phyloP scores from a whole-genome alignment of 2,797 vertebrate genomes.

The Triplophysa yarkandensis region DNA sequence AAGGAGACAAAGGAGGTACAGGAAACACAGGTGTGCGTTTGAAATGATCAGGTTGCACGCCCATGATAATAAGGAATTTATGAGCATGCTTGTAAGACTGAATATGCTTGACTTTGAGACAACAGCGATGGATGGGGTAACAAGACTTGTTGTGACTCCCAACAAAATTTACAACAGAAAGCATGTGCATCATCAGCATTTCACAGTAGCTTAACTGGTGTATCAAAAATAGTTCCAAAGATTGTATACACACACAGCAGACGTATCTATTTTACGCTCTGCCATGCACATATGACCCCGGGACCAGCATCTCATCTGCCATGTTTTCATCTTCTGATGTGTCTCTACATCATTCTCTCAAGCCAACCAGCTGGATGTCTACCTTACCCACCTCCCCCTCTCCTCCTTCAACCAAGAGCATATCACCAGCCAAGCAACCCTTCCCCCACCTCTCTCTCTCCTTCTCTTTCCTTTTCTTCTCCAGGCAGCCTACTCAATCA shows the following conservation, averaged over 20 bases:
- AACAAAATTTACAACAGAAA: slow-evolving; percentile 50
- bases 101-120: slow-evolving; percentile 54
- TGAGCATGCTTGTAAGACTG: slow-evolving; percentile 33
- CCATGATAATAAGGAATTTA: slow-evolving; percentile 47
- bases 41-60: slow-evolving; percentile 51
- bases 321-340: slow-evolving; percentile 15
- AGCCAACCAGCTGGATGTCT: slow-evolving; percentile 42
- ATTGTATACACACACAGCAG: not conserved
- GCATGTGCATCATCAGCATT: slow-evolving; percentile 63
- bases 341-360: slow-evolving; percentile 34
- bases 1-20: slow-evolving; percentile 39
- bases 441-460: slow-evolving; percentile 58
- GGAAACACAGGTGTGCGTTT: slow-evolving; percentile 57
- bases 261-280: not conserved
- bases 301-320: not conserved
- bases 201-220: not conserved
- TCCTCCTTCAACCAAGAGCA: slow-evolving; percentile 55
- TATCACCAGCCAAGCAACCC: slow-evolving; percentile 58
- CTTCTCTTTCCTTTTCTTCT: slow-evolving; percentile 67
- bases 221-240: not conserved
- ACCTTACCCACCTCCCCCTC: slow-evolving; percentile 49
- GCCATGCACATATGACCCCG: not conserved
- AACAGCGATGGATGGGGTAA: not conserved
- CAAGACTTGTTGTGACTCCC: slow-evolving; percentile 30
- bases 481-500: slow-evolving; percentile 77